These are phyloP conservation scores for Picathartes gymnocephalus DNA, from an alignment of 2,113 vertebrate genomes.

Conservation along the genomic window DNA sequence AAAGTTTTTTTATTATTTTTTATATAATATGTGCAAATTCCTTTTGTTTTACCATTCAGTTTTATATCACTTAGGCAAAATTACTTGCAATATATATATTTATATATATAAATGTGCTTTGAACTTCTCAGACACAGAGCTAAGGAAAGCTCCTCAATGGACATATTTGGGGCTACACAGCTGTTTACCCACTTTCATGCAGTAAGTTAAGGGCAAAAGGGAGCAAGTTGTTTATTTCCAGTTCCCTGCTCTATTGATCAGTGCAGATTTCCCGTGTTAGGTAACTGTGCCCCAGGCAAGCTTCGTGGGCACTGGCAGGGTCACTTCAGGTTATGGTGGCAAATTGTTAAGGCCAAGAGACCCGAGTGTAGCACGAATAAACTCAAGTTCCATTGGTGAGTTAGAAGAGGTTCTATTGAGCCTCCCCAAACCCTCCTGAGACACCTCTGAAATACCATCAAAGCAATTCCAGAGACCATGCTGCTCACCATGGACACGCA, in stretches of 20 bases:
- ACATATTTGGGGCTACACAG: neutral
- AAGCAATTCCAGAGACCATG: neutral
- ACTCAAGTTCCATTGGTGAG: rapidly evolving
- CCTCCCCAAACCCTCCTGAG: neutral
- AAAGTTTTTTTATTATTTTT: neutral
- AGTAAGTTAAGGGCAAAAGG: neutral
- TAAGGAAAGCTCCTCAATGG: neutral
- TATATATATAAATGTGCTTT: neutral
- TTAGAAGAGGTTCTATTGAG: neutral
- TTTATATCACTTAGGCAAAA: neutral
- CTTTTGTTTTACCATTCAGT: neutral
- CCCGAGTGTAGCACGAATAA: rapidly evolving
- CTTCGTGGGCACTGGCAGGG: neutral
- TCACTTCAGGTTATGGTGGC: neutral
- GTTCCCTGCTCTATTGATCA: neutral
- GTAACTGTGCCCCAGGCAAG: neutral
- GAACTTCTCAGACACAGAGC: neutral
- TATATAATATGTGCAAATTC: neutral
- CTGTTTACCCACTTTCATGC: neutral
- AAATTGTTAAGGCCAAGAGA: neutral
- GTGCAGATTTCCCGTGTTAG: neutral
- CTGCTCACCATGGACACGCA: rapidly evolving
- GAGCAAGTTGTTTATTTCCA: neutral
- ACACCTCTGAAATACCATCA: neutral
- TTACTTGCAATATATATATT: too few relatives aligned